Evolutionary conservation across 2,113 vertebrate genomes (phyloP).

Genomic region (Neodon shergylaensis): DNA sequence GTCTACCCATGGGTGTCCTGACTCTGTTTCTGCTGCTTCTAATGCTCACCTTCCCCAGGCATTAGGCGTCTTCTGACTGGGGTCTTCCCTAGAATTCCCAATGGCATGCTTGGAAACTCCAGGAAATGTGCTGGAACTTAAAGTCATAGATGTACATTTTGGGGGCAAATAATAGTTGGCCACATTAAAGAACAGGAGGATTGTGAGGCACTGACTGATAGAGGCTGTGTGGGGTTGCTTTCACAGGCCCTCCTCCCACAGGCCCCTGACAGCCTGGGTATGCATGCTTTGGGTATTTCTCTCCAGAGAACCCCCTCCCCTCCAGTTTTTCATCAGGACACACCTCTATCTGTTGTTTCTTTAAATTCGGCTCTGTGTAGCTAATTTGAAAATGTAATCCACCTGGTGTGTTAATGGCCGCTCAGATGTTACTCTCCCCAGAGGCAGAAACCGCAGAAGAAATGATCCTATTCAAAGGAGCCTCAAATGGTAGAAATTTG

Average conservation of each 20-base stretch:
- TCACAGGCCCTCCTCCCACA: too few relatives aligned
- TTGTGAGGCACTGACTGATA: not conserved
- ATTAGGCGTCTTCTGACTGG: not conserved
- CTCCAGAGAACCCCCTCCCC: not conserved
- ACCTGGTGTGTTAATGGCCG: not conserved
- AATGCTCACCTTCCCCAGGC: not conserved
- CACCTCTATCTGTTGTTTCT: not conserved
- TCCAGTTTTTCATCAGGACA: not conserved
- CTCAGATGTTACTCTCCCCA: not conserved
- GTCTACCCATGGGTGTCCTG: not conserved
- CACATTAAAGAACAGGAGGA: not conserved
- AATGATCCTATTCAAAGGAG: not conserved
- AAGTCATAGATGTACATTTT: not conserved
- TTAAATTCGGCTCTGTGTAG: not conserved
- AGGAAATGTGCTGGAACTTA: not conserved
- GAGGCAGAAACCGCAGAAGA: not conserved
- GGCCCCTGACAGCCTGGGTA: too few relatives aligned
- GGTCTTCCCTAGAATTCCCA: not conserved
- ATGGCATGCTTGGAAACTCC: accelerated
- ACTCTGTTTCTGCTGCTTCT: not conserved
- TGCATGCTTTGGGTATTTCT: not conserved
- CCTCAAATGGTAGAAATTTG: not conserved
- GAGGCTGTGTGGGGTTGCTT: not conserved
- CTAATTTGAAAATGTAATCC: conserved; percentile 19
- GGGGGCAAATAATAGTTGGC: not conserved